These are phyloP conservation scores for Thyatira batis DNA, from an alignment of 2,888 invertebrate species.

Conservation along the genomic window DNA sequence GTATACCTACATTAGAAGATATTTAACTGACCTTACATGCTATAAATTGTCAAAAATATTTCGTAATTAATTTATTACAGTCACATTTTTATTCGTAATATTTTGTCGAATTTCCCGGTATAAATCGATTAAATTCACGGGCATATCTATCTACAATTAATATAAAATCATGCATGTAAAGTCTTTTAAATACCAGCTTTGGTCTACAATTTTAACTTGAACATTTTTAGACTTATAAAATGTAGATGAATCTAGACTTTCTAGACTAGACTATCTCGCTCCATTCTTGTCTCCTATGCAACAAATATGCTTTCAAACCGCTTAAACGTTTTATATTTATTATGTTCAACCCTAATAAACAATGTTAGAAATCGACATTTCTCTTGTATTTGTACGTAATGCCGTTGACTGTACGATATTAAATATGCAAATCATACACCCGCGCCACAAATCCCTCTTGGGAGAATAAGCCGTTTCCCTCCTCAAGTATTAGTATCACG, in stretches of 20 bases:
- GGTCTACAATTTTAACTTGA: background rate
- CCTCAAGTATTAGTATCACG: slow-evolving; percentile 49
- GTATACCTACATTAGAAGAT: slow-evolving; percentile 35
- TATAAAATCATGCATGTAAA: slow-evolving; percentile 23
- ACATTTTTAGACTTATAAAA: background rate
- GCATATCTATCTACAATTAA: slow-evolving; percentile 11
- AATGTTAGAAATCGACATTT: background rate
- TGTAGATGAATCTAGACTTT: background rate
- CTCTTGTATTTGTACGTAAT: slow-evolving; percentile 13
- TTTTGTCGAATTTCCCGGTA: no score
- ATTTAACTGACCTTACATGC: background rate
- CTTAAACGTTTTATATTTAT: background rate
- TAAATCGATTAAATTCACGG: slow-evolving; percentile 31
- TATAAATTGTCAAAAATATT: background rate
- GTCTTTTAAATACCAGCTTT: slow-evolving; percentile 24
- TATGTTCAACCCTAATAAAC: background rate
- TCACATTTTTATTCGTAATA: no score
- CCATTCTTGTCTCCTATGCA: background rate
- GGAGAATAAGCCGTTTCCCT: slow-evolving; percentile 38
- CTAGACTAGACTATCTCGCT: no score
- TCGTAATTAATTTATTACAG: background rate
- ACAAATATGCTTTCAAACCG: background rate
- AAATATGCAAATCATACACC: slow-evolving; percentile 49
- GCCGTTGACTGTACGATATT: slow-evolving; percentile 33
- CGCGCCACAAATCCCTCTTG: slow-evolving; percentile 44